Evolutionary conservation across 2,113 vertebrate species (phyloP).

Genomic region (Cisticola juncidis): DNA sequence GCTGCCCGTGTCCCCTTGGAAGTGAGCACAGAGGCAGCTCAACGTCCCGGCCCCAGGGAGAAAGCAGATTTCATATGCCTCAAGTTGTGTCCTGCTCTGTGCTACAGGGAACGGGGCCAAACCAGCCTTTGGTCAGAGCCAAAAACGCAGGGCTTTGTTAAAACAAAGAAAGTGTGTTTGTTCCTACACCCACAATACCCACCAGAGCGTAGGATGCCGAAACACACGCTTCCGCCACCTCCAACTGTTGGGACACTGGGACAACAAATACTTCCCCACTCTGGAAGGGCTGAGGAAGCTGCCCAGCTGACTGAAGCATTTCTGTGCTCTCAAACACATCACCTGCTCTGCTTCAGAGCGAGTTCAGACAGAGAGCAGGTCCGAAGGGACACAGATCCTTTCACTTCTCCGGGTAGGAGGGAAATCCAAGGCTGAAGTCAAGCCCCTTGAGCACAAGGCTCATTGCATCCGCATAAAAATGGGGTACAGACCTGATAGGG

Average conservation of each 20-base stretch:
- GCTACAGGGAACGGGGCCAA: background rate
- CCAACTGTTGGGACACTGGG: background rate
- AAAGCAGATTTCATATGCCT: rapidly evolving
- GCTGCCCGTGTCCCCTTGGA: rapidly evolving
- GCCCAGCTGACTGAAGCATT: background rate
- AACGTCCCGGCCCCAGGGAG: rapidly evolving
- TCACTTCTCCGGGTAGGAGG: no score
- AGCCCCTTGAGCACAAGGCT: background rate
- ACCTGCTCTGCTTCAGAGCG: background rate
- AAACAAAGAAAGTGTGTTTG: background rate
- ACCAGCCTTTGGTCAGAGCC: background rate
- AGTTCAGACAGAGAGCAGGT: background rate
- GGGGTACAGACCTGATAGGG: background rate
- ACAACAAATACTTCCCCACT: background rate
- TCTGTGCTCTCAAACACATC: background rate
- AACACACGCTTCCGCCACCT: background rate
- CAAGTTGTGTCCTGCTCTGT: background rate
- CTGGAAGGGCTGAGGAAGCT: background rate
- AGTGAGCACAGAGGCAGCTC: rapidly evolving
- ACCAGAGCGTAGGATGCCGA: background rate
- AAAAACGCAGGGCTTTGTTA: background rate
- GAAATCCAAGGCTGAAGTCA: background rate
- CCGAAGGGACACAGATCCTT: background rate
- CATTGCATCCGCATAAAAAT: background rate
- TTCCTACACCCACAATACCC: background rate